Conservation (phyloP, 2,888 invertebrate species). For the Sceliomorpha sp. region DNA sequence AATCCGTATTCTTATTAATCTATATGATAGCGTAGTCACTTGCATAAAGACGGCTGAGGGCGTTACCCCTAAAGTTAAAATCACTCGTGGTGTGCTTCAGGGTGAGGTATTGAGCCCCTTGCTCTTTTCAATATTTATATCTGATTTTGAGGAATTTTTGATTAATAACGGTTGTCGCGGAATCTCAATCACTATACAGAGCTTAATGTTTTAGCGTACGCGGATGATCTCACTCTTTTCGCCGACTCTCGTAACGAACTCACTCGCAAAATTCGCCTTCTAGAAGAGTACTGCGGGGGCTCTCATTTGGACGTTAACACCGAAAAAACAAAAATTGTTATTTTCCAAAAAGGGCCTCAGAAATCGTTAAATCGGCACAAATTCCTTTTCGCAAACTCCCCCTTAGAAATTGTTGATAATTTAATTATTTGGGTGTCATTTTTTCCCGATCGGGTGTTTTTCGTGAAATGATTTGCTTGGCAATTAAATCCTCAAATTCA, state of each 20-base stretch:
- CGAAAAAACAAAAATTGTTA: conserved; percentile 6
- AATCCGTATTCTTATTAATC: not conserved
- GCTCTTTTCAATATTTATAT: conserved; percentile 1
- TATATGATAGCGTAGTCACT: not conserved
- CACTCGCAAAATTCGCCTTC: not conserved
- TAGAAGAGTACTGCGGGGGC: not conserved
- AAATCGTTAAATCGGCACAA: too few species aligned
- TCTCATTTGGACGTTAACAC: not conserved
- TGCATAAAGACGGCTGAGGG: too few species aligned
- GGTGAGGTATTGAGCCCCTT: conserved; percentile 5
- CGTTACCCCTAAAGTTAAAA: conserved; percentile 1
- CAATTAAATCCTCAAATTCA: too few species aligned
- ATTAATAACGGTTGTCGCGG: not conserved
- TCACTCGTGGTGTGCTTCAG: conserved; percentile 1
- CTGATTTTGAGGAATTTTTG: conserved; percentile 7
- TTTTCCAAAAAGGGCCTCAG: too few species aligned
- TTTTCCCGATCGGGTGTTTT: too few species aligned
- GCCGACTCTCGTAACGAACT: conserved; percentile 3
- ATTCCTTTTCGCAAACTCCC: too few species aligned
- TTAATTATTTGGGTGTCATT: too few species aligned
- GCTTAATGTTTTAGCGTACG: conserved; percentile 1
- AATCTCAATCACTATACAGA: not conserved
- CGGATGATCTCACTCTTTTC: conserved; percentile 3
- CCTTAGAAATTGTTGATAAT: too few species aligned
- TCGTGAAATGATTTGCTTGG: too few species aligned